phyloP scores from a whole-genome alignment of 1,140 invertebrate genomes.

The Stenopsyche tienmushanensis region DNA sequence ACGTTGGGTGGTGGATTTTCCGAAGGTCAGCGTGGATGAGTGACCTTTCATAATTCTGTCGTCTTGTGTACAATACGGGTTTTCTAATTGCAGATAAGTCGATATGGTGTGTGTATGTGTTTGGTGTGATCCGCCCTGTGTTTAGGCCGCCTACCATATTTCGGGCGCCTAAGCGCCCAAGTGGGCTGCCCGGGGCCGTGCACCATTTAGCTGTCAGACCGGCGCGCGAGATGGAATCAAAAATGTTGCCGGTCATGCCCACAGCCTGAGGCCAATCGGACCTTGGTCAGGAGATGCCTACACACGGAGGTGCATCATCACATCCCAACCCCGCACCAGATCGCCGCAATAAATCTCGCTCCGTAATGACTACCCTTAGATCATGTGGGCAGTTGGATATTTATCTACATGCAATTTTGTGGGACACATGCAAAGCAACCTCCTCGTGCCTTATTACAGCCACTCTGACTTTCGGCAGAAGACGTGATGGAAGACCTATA shows the following conservation, averaged over 20 bases:
- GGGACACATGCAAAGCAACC: constrained; percentile 5
- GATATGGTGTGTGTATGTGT: no score
- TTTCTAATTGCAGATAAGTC: no score
- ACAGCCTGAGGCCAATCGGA: constrained; percentile 17
- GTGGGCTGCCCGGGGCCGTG: constrained; percentile 3
- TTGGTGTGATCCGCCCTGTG: background rate
- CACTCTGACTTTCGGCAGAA: background rate
- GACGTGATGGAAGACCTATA: no score
- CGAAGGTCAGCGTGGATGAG: no score
- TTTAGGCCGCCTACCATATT: constrained; percentile 17
- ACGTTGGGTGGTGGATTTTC: no score
- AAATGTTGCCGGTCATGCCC: constrained; percentile 38
- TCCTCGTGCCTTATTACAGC: constrained; percentile 4
- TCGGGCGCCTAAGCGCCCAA: constrained; percentile 11
- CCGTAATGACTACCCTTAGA: constrained; percentile 25
- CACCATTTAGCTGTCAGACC: constrained; percentile 36
- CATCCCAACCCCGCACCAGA: constrained; percentile 12
- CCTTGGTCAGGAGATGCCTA: background rate
- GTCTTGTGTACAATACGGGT: no score
- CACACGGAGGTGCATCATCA: constrained; percentile 9
- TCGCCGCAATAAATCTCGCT: constrained; percentile 24
- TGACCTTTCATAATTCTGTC: no score
- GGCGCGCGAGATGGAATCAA: constrained; percentile 36
- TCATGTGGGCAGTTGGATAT: constrained; percentile 1
- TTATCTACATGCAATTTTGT: constrained; percentile 14